Conservation (phyloP, 2,888 invertebrate genomes). For the Mesorhabditis belari region DNA sequence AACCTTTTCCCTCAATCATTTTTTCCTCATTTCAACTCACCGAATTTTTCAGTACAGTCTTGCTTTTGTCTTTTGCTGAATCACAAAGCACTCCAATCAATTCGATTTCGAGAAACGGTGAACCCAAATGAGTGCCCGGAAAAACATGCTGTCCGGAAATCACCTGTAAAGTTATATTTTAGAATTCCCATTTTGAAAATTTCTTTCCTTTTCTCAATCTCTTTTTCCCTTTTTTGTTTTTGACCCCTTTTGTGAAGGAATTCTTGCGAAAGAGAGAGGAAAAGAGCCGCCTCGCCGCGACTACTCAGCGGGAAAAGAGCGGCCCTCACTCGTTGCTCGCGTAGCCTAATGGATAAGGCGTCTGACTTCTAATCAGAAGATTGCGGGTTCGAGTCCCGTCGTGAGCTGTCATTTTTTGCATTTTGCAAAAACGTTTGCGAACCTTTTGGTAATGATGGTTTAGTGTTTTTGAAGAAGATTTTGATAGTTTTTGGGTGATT, state of each 20-base stretch:
- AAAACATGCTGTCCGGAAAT: conserved; percentile 88
- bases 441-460: neutral
- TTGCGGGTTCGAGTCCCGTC: conserved; percentile 22
- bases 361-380: conserved; percentile 31
- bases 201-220: no score
- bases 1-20: neutral
- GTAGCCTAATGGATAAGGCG: conserved; percentile 29
- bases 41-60: neutral
- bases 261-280: no score
- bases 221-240: neutral
- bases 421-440: neutral
- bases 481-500: neutral
- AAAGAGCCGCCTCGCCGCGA: neutral
- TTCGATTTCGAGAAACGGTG: conserved; percentile 81
- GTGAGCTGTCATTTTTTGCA: conserved; percentile 7
- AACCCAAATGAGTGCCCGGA: conserved; percentile 68
- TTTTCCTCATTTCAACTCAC: neutral
- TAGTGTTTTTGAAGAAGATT: no score
- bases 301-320: neutral
- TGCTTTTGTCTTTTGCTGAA: conserved; percentile 76
- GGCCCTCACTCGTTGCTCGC: conserved; percentile 4
- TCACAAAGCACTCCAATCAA: conserved; percentile 81
- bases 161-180: conserved; percentile 57
- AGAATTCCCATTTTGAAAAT: neutral
- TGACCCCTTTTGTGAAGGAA: no score